Evolutionary conservation across 2,113 vertebrate species (phyloP).

Genomic region (Anas platyrhynchos): DNA sequence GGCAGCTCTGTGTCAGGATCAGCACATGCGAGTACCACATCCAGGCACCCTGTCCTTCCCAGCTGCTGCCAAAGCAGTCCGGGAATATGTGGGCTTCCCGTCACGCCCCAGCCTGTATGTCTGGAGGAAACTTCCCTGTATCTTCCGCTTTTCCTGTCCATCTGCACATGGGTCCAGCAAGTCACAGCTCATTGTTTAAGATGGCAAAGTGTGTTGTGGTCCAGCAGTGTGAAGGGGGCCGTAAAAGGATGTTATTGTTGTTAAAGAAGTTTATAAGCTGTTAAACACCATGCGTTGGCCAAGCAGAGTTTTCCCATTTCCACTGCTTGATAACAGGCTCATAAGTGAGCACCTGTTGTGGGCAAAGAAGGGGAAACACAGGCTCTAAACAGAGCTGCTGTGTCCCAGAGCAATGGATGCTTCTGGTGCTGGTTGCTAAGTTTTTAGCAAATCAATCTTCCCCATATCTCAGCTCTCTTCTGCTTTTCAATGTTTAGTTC

Average conservation of each 20-base stretch:
- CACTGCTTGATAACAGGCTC: neutral
- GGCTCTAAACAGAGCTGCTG: neutral
- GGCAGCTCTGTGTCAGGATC: neutral
- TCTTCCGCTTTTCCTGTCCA: constrained; percentile 24
- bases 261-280: neutral
- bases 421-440: neutral
- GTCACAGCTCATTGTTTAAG: constrained; percentile 2
- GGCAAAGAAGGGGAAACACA: neutral
- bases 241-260: neutral
- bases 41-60: neutral
- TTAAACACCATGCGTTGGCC: neutral
- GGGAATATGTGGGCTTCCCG: constrained; percentile 7
- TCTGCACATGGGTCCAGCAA: neutral
- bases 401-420: neutral
- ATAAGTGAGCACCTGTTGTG: neutral
- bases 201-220: accelerated
- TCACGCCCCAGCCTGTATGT: accelerated
- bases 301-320: neutral
- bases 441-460: neutral
- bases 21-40: neutral
- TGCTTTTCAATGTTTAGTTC: neutral
- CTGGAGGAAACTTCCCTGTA: neutral
- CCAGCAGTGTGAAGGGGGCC: neutral
- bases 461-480: neutral
- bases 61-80: accelerated